These are phyloP conservation scores for Propithecus coquereli DNA, from an alignment of 2,113 vertebrate species.

Conservation along the genomic window DNA sequence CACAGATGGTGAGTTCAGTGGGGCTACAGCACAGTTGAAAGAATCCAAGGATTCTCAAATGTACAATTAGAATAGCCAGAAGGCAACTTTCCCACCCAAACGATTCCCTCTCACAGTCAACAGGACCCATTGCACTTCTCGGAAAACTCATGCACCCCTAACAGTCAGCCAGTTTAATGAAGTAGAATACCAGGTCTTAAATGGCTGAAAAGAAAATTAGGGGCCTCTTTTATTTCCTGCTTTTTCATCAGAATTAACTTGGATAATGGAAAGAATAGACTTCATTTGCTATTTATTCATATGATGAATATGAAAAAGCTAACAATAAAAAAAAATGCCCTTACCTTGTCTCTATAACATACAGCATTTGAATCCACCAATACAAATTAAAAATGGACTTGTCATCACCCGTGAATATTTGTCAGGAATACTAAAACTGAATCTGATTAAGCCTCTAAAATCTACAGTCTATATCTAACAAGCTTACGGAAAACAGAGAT, in stretches of 20 bases:
- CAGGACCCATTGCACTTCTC: not conserved
- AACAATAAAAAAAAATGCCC: not conserved
- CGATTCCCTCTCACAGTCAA: not conserved
- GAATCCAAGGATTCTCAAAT: not conserved
- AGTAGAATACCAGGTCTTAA: not conserved
- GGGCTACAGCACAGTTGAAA: not conserved
- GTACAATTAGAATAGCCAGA: slow-evolving; percentile 11
- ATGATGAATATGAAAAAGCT: not conserved
- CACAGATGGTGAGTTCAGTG: not conserved
- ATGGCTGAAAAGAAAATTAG: not conserved
- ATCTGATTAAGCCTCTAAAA: not conserved
- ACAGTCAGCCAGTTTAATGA: not conserved
- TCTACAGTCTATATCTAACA: not conserved
- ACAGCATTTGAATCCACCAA: not conserved
- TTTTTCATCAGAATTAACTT: not conserved
- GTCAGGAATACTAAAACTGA: slow-evolving; percentile 6
- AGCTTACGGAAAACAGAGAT: not conserved
- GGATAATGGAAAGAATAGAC: not conserved
- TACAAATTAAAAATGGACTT: slow-evolving; percentile 28
- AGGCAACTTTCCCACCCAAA: not conserved
- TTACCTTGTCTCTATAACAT: not conserved
- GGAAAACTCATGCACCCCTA: not conserved
- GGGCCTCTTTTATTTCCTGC: not conserved
- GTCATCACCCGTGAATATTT: not conserved
- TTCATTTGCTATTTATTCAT: not conserved